Evolutionary conservation across 1,140 invertebrate species (phyloP), one percentile per base, ranked within the genome.

Genomic region (Procambarus virginalis): DNA sequence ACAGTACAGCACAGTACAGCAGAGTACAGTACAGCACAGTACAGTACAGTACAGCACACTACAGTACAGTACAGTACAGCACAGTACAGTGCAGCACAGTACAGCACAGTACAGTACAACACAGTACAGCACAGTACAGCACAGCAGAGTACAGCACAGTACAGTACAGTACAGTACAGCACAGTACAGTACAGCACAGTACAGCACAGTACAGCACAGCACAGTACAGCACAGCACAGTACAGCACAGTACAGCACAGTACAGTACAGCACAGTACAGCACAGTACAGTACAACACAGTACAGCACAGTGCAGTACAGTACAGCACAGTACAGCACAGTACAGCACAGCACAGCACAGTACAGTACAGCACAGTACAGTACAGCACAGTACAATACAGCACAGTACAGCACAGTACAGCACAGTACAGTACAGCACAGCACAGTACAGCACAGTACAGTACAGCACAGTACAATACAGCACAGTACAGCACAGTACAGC

Each of bases 351-450:
- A 84, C 20, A 91, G 89, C 84, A 55, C 89, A 91, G 89, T 91
- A 91, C 77, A 92, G 90, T 73, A 88, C 85, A 90, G 86, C 58
- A 86, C 58, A 91, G 48, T 81, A 78, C 51, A 73, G 58, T 82
- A 60, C 70, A 91, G 86, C 81, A 81, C 88, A 91, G 76, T 84
- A 91, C 83, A 91, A 86, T 86, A 92, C 85, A 92, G 92, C 84
- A 92, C 78, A 92, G 89, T 89, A 91, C 85, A 92, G 92, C 89
- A 91, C 81, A 91, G 91, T 92, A 90, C 79, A 92, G 92, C 77
- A 70, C 76, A 87, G 83, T 80, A 84, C 76, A 90, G 86, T 84
- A 75, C 55, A 84, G 84, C 64, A 78, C 83, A 91, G 78, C 48
- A 91, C 58, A 92, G 87, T 84, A 88, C 88, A 92, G 84, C 46